These are phyloP conservation scores for Sprattus sprattus DNA, from an alignment of 2,113 vertebrate genomes.

Conservation along the genomic window DNA sequence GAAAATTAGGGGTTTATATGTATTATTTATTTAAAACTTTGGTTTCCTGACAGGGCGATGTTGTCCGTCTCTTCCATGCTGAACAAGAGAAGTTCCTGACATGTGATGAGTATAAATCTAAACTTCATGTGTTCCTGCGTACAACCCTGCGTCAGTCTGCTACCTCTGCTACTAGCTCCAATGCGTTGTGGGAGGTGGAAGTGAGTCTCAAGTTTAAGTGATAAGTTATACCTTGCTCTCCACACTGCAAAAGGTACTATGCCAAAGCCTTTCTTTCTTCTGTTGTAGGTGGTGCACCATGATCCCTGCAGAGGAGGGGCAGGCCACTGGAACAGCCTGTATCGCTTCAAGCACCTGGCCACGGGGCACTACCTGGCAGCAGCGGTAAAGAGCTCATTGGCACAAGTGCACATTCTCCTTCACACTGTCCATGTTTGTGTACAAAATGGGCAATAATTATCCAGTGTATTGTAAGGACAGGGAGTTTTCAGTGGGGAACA, in stretches of 20 bases:
- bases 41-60: slow-evolving; percentile 78
- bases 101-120: slow-evolving; percentile 89
- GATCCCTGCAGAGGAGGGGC: slow-evolving; percentile 93
- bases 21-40: background rate
- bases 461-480: too few relatives aligned
- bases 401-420: background rate
- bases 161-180: slow-evolving; percentile 95
- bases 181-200: slow-evolving; percentile 97
- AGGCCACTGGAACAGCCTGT: slow-evolving; percentile 94
- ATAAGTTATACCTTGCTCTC: too few relatives aligned
- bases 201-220: slow-evolving; percentile 62
- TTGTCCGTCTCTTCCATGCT: slow-evolving; percentile 92
- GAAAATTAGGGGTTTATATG: background rate
- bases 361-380: slow-evolving; percentile 94
- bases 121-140: slow-evolving; percentile 89
- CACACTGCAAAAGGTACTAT: too few relatives aligned
- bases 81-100: slow-evolving; percentile 99
- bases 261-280: background rate
- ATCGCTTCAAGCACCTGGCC: slow-evolving; percentile 94
- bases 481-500: too few relatives aligned
- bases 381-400: slow-evolving; percentile 74
- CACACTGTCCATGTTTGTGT: too few relatives aligned
- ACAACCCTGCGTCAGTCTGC: slow-evolving; percentile 93
- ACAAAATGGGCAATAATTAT: too few relatives aligned
- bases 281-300: slow-evolving; percentile 88